These are phyloP conservation scores for Emmelina monodactyla DNA, from an alignment of 2,888 invertebrate species.

Conservation along the genomic window DNA sequence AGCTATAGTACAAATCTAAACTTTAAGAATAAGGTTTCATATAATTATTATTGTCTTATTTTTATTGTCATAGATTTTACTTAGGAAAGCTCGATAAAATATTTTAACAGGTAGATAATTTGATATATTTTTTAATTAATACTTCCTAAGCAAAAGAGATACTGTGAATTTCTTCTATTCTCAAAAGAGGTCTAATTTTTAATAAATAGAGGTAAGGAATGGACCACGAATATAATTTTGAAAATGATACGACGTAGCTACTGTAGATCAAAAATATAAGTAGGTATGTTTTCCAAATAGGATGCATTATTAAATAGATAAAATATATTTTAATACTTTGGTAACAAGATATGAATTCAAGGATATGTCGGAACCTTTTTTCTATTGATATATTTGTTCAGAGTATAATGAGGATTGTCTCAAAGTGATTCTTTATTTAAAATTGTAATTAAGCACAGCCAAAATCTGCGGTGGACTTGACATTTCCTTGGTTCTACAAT, in stretches of 20 bases:
- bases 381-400: not conserved
- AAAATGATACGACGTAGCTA: too few species aligned
- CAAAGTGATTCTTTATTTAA: slow-evolving; percentile 20
- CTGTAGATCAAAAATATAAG: too few species aligned
- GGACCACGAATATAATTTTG: slow-evolving; percentile 32
- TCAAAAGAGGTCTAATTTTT: slow-evolving; percentile 21
- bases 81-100: slow-evolving; percentile 51
- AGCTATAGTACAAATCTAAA: slow-evolving; percentile 11
- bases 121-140: slow-evolving; percentile 12
- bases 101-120: slow-evolving; percentile 4
- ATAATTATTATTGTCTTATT: slow-evolving; percentile 17
- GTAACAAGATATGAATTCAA: slow-evolving; percentile 25
- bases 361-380: slow-evolving; percentile 27
- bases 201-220: slow-evolving; percentile 33
- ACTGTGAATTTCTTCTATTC: slow-evolving; percentile 18
- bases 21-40: slow-evolving; percentile 6
- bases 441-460: slow-evolving; percentile 56
- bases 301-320: too few species aligned
- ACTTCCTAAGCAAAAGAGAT: slow-evolving; percentile 16
- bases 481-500: slow-evolving; percentile 29
- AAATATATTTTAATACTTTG: slow-evolving; percentile 14
- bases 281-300: too few species aligned
- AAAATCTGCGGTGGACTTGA: slow-evolving; percentile 53
- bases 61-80: slow-evolving; percentile 39
- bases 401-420: not conserved